Base-by-base conservation (phyloP, 2,797 vertebrate genomes). In the Rhabdomys pumilio region DNA sequence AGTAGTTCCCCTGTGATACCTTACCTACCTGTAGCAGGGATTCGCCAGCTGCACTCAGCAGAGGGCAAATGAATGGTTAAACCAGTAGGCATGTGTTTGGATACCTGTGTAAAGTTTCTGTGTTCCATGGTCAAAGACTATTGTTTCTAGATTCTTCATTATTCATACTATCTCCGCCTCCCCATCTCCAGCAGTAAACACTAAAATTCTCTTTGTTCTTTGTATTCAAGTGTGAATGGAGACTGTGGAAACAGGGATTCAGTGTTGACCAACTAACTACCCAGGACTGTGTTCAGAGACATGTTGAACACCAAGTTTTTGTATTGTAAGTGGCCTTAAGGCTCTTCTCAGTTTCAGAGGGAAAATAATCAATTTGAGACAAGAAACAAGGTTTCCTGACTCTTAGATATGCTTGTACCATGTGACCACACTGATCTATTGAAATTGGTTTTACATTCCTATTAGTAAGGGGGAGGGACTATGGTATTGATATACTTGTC, bases 361-460 rank as follows among this genome's bases (percentile, higher is more conserved):
- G 67, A 91, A 59, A 91, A 22, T n/a, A 4, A 29, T 61, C 67
- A n/a, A 47, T 13, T 38, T 82, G n/a, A 94, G 31, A 59, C 26
- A 34, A 89, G 20, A 97, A 93, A 24, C 41, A 1, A 93, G 34
- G 34, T 88, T 94, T 97, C 63, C 38, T 44, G n/a, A 41, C n/a
- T 73, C 67, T 44, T 59, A 47, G 0, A 82, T 67, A 73, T 81
- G 10, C 89, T 91, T n/a, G 83, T 61, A 79, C 75, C 17, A 41
- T 2, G 31, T 81, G 47, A 96, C 19, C 57, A 84, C 26, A 15
- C 53, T 84, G 69, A 89, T 6, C 15, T 50, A 76, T 6, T 96
- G 80, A 97, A 90, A 79, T 80, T 93, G 79, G 15, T 89, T 91
- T 97, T 95, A 5, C n/a, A 12, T 94, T 92, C 72, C 82, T 67